A percentile compares a stretch with the other conserved stretches of the same genome.
These are phyloP conservation scores for Synanthedon andrenaeformis DNA, from an alignment of 2,888 invertebrate species.

Conservation along the genomic window DNA sequence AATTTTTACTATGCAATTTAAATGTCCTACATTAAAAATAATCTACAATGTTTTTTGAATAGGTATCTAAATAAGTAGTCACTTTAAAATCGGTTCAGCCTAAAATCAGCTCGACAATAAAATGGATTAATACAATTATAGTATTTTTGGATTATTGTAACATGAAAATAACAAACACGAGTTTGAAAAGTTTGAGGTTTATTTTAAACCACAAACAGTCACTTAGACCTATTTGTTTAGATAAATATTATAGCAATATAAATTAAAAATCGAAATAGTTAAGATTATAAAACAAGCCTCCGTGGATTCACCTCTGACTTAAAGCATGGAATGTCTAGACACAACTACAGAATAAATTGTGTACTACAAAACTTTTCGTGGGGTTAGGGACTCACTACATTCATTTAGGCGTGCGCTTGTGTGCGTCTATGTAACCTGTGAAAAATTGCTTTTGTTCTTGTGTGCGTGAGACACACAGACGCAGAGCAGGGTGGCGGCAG, in stretches of 20 bases:
- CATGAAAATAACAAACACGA: no score
- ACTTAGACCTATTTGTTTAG: no score
- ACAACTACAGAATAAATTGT: constrained; percentile 65
- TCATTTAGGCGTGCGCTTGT: constrained; percentile 26
- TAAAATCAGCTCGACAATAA: no score
- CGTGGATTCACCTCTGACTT: constrained; percentile 56
- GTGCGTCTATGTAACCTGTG: constrained; percentile 55
- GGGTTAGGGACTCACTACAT: constrained; percentile 60
- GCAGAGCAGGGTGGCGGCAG: constrained; percentile 13
- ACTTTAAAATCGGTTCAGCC: no score
- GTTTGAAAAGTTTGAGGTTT: no score
- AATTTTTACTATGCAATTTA: no score
- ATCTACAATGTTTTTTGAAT: no score
- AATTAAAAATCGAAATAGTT: constrained; percentile 4
- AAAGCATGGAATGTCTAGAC: constrained; percentile 67
- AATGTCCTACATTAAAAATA: no score
- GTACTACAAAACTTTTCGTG: constrained; percentile 65
- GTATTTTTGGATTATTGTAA: no score
- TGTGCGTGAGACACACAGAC: constrained; percentile 34
- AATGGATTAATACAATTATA: no score
- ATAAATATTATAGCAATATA: neutral
- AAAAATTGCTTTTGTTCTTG: constrained; percentile 57
- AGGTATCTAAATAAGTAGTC: no score
- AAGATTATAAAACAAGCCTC: constrained; percentile 45
- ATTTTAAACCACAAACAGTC: no score